Conservation (phyloP, 2,113 vertebrate species). For the Pseudorhombus dupliciocellatus region DNA sequence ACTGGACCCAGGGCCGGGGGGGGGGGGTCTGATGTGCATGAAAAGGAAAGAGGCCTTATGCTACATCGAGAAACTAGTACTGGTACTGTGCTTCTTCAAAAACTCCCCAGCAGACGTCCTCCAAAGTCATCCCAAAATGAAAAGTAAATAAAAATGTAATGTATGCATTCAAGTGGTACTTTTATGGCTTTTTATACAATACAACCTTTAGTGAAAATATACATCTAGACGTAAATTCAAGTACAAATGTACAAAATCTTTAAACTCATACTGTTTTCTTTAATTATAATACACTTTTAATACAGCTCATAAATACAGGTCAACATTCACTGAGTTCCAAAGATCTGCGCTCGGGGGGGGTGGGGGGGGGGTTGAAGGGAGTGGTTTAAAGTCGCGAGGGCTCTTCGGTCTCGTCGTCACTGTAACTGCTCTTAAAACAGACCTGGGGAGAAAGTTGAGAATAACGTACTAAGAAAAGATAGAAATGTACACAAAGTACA, state of each 20-base stretch:
- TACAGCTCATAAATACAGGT: constrained; percentile 86
- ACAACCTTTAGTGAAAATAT: constrained; percentile 92
- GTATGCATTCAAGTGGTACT: constrained; percentile 86
- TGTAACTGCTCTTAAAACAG: constrained; percentile 86
- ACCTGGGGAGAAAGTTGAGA: constrained; percentile 78
- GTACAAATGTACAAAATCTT: constrained; percentile 89
- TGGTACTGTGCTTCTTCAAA: constrained; percentile 78
- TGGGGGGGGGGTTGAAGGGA: constrained; percentile 50
- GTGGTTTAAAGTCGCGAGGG: constrained; percentile 84
- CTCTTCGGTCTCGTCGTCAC: constrained; percentile 83
- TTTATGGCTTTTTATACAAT: constrained; percentile 88
- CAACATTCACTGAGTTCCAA: constrained; percentile 85
- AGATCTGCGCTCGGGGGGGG: constrained; percentile 69
- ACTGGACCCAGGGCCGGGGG: constrained; percentile 26
- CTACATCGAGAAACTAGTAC: constrained; percentile 72
- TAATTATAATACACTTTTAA: constrained; percentile 89
- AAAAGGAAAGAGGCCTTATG: constrained; percentile 68
- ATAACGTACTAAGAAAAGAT: background rate
- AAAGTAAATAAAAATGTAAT: constrained; percentile 78
- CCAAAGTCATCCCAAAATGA: constrained; percentile 76
- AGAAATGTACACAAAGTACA: too few species aligned
- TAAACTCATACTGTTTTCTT: constrained; percentile 87
- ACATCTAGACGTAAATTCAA: constrained; percentile 93
- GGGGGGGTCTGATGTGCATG: constrained; percentile 43
- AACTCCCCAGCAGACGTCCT: constrained; percentile 70